Percentiles rank a stretch among this genome's conserved stretches.
Evolutionary conservation across 2,797 vertebrate genomes (phyloP).

Genomic region (Merluccius polli): DNA sequence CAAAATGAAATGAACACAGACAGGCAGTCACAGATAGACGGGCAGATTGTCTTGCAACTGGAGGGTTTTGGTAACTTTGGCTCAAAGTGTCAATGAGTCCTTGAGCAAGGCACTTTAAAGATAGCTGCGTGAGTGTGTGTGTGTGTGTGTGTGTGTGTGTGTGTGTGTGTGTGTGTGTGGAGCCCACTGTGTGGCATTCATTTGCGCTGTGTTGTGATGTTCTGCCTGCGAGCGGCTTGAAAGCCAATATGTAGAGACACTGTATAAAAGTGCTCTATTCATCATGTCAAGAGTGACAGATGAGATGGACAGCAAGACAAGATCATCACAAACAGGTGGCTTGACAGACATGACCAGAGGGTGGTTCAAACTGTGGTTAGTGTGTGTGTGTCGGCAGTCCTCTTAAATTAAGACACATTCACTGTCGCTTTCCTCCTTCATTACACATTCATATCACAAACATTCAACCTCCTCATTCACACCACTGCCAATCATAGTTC

Average conservation of each 20-base stretch:
- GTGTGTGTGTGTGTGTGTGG: slow-evolving; percentile 13
- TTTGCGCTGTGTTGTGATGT: neutral
- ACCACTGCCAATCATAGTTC: neutral
- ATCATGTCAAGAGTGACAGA: neutral
- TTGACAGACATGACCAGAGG: neutral
- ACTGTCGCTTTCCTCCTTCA: neutral
- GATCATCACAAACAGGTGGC: neutral
- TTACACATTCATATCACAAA: neutral
- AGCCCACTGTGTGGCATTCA: slow-evolving; percentile 16
- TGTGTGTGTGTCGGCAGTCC: neutral
- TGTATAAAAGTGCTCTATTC: neutral
- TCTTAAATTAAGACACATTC: neutral
- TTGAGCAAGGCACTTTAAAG: too few relatives aligned
- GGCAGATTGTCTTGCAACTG: neutral
- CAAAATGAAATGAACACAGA: neutral
- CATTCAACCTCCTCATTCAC: neutral
- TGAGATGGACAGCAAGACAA: neutral
- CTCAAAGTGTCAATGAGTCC: too few relatives aligned
- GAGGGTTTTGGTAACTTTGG: neutral
- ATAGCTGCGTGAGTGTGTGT: neutral
- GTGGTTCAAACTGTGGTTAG: neutral
- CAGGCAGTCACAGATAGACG: neutral
- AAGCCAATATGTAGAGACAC: neutral
- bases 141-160: slow-evolving; percentile 2
- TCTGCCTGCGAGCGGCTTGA: neutral